phyloP scores from a whole-genome alignment of 2,113 vertebrate genomes.

The Oreochromis niloticus region DNA sequence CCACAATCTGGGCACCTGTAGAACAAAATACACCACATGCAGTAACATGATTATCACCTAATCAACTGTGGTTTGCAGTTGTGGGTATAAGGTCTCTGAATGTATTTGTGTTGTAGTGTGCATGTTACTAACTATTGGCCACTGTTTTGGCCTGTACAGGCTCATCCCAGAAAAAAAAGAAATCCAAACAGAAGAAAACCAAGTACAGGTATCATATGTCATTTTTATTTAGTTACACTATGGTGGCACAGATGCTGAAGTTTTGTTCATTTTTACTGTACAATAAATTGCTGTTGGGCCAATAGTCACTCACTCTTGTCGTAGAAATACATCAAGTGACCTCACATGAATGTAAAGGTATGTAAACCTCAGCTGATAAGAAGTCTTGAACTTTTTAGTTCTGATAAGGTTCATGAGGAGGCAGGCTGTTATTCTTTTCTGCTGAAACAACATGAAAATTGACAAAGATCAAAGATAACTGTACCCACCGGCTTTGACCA shows the following conservation, averaged over 20 bases:
- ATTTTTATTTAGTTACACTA: not conserved
- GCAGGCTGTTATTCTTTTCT: not conserved
- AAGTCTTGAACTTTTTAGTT: not conserved
- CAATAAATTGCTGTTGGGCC: fast-evolving
- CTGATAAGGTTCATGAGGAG: not conserved
- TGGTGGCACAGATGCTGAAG: not conserved
- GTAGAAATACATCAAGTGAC: not conserved
- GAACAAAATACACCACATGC: conserved; percentile 48
- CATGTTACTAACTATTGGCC: not conserved
- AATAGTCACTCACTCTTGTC: not conserved
- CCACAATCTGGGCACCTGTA: conserved; percentile 85
- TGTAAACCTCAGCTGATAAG: not conserved
- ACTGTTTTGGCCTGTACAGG: not conserved
- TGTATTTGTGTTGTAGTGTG: not conserved
- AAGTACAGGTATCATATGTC: not conserved
- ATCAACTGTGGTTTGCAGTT: not conserved
- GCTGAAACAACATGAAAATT: not conserved
- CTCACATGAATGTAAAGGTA: not conserved
- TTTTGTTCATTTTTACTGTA: not conserved
- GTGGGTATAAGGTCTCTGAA: not conserved
- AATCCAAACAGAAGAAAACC: not conserved
- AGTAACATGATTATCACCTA: not conserved
- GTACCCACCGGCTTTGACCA: conserved; percentile 87
- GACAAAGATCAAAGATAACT: not conserved
- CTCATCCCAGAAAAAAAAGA: not conserved